A percentile compares a stretch with the other conserved stretches of the same genome.
Conservation (phyloP, 2,888 invertebrate genomes). For the Punctoribates punctum region DNA sequence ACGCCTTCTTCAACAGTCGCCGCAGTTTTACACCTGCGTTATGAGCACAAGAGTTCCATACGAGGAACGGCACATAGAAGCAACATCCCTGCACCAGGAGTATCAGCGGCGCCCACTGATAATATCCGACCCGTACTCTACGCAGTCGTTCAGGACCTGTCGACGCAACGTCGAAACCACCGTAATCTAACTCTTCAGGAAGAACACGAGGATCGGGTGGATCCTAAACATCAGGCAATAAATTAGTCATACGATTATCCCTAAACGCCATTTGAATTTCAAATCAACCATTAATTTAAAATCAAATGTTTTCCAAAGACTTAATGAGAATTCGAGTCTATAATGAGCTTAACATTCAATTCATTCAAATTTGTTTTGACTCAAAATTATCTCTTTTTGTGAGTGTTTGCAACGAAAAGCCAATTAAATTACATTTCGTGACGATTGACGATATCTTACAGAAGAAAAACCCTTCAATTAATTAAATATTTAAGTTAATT, state of each 20-base stretch:
- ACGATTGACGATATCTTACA: too few relatives aligned
- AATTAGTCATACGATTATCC: neutral
- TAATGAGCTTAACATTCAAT: too few relatives aligned
- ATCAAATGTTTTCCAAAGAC: neutral
- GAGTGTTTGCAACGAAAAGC: too few relatives aligned
- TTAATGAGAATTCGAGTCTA: too few relatives aligned
- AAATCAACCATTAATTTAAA: neutral
- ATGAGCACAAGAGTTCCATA: constrained; percentile 53
- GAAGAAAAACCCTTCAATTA: too few relatives aligned
- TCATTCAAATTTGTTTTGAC: too few relatives aligned
- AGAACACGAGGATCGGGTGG: constrained; percentile 49
- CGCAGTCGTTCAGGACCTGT: constrained; percentile 48
- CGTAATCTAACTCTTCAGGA: constrained; percentile 49
- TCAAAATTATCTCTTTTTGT: too few relatives aligned
- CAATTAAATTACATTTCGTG: too few relatives aligned
- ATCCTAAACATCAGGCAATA: constrained; percentile 43
- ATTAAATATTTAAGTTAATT: too few relatives aligned
- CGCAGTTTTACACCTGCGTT: constrained; percentile 51
- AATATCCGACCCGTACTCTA: constrained; percentile 51
- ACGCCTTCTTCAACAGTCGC: constrained; percentile 51
- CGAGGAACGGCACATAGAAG: constrained; percentile 54
- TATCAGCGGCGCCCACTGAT: constrained; percentile 54
- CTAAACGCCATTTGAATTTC: neutral
- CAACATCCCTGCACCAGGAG: constrained; percentile 53
- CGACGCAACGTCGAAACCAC: constrained; percentile 48